Percentiles rank a stretch among this genome's conserved stretches.
Conservation (phyloP, 2,888 invertebrate species). For the Ceriagrion tenellum region DNA sequence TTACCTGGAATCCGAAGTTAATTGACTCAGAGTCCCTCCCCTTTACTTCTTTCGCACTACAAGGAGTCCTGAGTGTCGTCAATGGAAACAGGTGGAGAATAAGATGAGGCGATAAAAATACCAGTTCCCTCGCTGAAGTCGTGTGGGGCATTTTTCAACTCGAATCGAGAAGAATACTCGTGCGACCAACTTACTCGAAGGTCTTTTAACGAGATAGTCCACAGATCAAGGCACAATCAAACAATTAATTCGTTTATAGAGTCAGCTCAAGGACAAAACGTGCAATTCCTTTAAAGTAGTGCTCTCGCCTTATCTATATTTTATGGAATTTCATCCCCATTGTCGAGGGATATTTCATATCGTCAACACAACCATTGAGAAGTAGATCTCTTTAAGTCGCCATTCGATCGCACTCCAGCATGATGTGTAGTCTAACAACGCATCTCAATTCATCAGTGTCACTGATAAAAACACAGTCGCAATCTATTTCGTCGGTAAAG, state of each 20-base stretch:
- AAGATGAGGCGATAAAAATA: not conserved
- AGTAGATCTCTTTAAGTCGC: too few relatives aligned
- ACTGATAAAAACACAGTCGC: too few relatives aligned
- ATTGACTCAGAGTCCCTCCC: not conserved
- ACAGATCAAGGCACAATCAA: not conserved
- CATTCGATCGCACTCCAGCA: too few relatives aligned
- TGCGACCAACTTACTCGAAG: not conserved
- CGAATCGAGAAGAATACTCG: not conserved
- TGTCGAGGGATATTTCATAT: too few relatives aligned
- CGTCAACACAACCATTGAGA: too few relatives aligned
- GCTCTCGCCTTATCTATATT: too few relatives aligned
- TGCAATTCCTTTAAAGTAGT: too few relatives aligned
- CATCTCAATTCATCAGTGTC: too few relatives aligned
- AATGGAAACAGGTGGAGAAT: conserved; percentile 1
- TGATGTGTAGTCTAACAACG: too few relatives aligned
- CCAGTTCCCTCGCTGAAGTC: not conserved
- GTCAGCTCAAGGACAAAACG: too few relatives aligned
- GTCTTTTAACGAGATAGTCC: not conserved
- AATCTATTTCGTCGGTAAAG: too few relatives aligned
- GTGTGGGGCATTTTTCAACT: not conserved
- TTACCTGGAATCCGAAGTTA: not conserved
- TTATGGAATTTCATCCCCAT: too few relatives aligned
- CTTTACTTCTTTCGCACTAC: not conserved
- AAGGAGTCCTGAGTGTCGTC: not conserved
- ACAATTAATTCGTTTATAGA: not conserved